Percentiles rank a stretch among this genome's conserved stretches.
Conservation (phyloP, 2,113 vertebrate species). For the Alethe castanea region DNA sequence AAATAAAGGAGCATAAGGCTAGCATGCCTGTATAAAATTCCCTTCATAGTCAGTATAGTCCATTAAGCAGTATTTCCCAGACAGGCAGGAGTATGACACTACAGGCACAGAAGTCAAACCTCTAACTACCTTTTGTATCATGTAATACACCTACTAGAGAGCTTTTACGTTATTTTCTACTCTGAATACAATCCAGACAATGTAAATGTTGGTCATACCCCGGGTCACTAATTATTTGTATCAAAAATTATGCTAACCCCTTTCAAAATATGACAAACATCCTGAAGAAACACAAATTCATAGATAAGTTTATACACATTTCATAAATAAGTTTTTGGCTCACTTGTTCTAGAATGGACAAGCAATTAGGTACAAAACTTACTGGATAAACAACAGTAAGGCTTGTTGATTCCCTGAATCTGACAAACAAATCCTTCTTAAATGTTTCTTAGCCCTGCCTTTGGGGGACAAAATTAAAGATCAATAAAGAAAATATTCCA, state of each 20-base stretch:
- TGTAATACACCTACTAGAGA: fast-evolving
- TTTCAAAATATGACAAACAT: not conserved
- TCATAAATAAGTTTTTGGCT: not conserved
- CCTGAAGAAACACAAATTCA: not conserved
- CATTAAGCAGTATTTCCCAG: not conserved
- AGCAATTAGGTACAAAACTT: not conserved
- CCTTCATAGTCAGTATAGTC: not conserved
- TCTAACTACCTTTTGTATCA: not conserved
- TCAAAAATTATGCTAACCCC: not conserved
- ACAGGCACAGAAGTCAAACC: not conserved
- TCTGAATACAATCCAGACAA: not conserved
- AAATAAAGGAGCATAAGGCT: not conserved
- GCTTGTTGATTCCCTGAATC: not conserved
- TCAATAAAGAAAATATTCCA: not conserved
- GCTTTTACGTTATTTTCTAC: not conserved
- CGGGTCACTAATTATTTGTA: not conserved
- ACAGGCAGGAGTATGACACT: not conserved
- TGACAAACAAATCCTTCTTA: not conserved
- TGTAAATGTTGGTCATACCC: not conserved
- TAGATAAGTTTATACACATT: not conserved
- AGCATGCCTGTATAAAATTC: not conserved
- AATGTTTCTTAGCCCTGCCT: not conserved
- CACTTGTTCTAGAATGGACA: not conserved
- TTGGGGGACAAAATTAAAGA: not conserved
- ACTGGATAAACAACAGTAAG: not conserved